Conservation (phyloP, 2,888 invertebrate genomes). For the Tetrapedia diversipes region DNA sequence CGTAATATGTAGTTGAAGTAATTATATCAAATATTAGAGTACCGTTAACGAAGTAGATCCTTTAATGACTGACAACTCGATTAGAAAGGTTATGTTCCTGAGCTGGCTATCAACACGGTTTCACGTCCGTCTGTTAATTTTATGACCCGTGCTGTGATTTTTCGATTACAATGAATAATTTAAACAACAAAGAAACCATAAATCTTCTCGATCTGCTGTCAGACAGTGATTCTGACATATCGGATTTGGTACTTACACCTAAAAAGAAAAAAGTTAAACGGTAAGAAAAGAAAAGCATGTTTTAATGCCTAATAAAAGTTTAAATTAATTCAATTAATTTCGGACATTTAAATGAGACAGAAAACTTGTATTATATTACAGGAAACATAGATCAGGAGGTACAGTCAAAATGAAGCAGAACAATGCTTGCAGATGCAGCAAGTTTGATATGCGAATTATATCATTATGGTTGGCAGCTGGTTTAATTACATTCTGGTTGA, state of each 20-base stretch:
- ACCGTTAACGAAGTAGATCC: not conserved
- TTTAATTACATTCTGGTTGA: constrained; percentile 79
- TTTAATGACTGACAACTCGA: constrained; percentile 10
- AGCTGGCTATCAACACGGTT: constrained; percentile 17
- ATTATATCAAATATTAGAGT: constrained; percentile 2
- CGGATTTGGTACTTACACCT: constrained; percentile 85
- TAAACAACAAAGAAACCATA: constrained; percentile 86
- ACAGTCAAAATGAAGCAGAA: constrained; percentile 64
- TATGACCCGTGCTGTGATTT: constrained; percentile 32
- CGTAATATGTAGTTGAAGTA: constrained; percentile 23
- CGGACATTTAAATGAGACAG: not conserved
- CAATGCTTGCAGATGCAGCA: constrained; percentile 71
- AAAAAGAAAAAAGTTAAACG: constrained; percentile 86
- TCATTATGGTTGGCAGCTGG: constrained; percentile 77
- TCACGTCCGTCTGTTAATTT: constrained; percentile 26
- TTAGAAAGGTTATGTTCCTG: constrained; percentile 59
- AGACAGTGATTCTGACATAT: constrained; percentile 86
- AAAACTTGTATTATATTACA: constrained; percentile 52
- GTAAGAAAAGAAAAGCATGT: constrained; percentile 74
- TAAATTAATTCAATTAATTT: not conserved
- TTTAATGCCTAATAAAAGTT: not conserved
- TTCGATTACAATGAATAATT: constrained; percentile 73
- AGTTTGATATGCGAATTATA: constrained; percentile 71
- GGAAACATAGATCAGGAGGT: constrained; percentile 70
- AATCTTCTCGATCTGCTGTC: constrained; percentile 86